Percentiles rank a stretch among this genome's conserved stretches.
These are phyloP conservation scores for Pitangus sulphuratus DNA, from an alignment of 2,797 vertebrate species.

Conservation along the genomic window DNA sequence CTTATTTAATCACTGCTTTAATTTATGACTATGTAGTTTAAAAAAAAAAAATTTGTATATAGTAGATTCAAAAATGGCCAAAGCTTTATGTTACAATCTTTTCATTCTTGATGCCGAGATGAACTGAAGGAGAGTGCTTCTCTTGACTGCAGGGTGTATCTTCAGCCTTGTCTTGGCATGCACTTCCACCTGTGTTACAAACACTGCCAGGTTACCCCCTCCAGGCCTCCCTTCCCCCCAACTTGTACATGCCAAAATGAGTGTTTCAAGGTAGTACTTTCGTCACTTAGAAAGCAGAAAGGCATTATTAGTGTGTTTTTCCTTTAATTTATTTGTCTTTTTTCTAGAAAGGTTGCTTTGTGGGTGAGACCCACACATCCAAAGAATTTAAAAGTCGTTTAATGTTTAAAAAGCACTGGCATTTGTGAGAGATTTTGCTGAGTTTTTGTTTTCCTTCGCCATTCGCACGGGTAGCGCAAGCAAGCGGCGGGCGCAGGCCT, in stretches of 20 bases:
- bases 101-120: constrained; percentile 86
- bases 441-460: constrained; percentile 76
- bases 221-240: constrained; percentile 43
- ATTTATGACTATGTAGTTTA: constrained; percentile 95
- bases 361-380: constrained; percentile 88
- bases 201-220: constrained; percentile 91
- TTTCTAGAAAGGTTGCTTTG: constrained; percentile 83
- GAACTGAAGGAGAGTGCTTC: constrained; percentile 81
- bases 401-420: constrained; percentile 88
- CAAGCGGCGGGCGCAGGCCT: constrained; percentile 79
- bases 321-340: constrained; percentile 87
- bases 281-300: constrained; percentile 83
- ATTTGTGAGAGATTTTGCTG: constrained; percentile 84
- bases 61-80: constrained; percentile 85
- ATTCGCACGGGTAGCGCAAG: constrained; percentile 86
- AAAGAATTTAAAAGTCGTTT: constrained; percentile 87
- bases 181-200: constrained; percentile 88
- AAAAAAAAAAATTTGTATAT: constrained; percentile 91
- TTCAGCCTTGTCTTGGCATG: constrained; percentile 86
- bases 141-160: constrained; percentile 83
- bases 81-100: constrained; percentile 91
- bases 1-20: constrained; percentile 91
- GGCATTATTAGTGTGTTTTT: constrained; percentile 80
- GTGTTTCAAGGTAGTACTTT: constrained; percentile 84
- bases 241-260: constrained; percentile 86